phyloP scores from a whole-genome alignment of 2,113 vertebrate genomes.

The Amblyopsis rosae region DNA sequence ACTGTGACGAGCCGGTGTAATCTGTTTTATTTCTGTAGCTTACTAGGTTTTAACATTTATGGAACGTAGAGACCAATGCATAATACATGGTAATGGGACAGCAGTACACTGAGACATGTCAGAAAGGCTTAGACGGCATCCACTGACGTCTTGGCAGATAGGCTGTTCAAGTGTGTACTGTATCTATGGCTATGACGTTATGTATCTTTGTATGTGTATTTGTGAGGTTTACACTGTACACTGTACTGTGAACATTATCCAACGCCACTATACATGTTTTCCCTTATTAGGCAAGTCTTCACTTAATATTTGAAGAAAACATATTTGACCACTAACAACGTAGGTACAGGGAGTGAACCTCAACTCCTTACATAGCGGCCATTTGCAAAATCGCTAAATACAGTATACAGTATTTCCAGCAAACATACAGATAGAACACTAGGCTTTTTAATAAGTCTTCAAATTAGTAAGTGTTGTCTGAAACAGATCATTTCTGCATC shows the following conservation, averaged over 20 bases:
- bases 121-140: constrained; percentile 34
- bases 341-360: neutral
- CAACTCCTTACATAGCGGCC: neutral
- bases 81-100: constrained; percentile 65
- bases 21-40: constrained; percentile 47
- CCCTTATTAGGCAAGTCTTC: neutral
- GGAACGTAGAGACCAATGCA: constrained; percentile 52
- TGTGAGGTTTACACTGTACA: too few relatives aligned
- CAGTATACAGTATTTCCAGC: neutral
- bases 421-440: neutral
- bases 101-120: constrained; percentile 53
- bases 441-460: neutral
- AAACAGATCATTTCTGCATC: neutral
- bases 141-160: constrained; percentile 19
- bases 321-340: neutral
- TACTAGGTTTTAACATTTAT: constrained; percentile 56
- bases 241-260: neutral
- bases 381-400: neutral
- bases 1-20: constrained; percentile 28
- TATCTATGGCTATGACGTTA: neutral
- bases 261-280: neutral
- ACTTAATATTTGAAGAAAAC: neutral
- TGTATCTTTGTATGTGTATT: neutral
- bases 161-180: neutral
- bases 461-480: constrained; percentile 1